Conservation (phyloP, 2,113 vertebrate genomes). For the Trachemys scripta region DNA sequence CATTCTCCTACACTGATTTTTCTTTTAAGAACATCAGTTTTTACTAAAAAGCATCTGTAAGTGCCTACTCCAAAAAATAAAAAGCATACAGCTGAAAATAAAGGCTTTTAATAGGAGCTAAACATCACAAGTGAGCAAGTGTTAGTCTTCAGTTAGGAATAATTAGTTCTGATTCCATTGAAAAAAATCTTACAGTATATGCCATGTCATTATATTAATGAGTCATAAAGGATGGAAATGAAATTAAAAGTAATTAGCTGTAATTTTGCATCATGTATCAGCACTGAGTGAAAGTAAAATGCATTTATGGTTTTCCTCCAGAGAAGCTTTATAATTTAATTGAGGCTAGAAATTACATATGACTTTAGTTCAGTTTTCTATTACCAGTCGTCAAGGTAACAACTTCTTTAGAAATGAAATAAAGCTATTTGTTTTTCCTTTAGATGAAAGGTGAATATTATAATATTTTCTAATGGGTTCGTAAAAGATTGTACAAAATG, state of each 20-base stretch:
- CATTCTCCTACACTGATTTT: accelerated
- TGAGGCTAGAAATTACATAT: conserved; percentile 17
- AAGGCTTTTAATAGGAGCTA: background rate
- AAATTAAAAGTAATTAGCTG: conserved; percentile 59
- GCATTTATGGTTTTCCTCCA: conserved; percentile 31
- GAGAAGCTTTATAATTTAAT: conserved; percentile 48
- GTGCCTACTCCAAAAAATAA: background rate
- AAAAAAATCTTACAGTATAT: background rate
- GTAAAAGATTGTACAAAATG: background rate
- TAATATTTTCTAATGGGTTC: background rate
- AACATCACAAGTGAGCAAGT: background rate
- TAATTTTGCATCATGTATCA: conserved; percentile 43
- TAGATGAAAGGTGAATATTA: background rate
- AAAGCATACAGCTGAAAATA: background rate
- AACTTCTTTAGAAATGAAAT: background rate
- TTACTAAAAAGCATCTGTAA: background rate
- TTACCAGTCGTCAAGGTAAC: conserved; percentile 27
- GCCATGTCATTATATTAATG: conserved; percentile 29
- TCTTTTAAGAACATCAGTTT: background rate
- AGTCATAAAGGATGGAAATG: conserved; percentile 62
- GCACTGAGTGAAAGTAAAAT: conserved; percentile 47
- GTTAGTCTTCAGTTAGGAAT: background rate
- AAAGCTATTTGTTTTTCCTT: background rate
- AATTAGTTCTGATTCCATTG: background rate
- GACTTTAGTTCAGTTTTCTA: conserved; percentile 13